A percentile compares a stretch with the other conserved stretches of the same genome.
These are phyloP conservation scores for Apoda limacodes DNA, from an alignment of 2,888 invertebrate species.

Conservation along the genomic window DNA sequence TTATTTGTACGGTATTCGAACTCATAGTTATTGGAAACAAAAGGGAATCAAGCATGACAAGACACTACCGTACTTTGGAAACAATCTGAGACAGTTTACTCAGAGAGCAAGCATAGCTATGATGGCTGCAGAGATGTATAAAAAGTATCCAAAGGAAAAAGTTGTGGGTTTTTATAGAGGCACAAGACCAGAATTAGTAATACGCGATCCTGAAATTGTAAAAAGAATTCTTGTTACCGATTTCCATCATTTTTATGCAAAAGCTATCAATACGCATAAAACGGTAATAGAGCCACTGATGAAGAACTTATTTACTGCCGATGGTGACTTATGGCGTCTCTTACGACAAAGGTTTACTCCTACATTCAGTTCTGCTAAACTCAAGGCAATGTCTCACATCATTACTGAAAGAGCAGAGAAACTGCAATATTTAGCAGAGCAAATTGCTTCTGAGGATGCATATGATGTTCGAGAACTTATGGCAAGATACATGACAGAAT, in stretches of 20 bases:
- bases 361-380: too few species aligned
- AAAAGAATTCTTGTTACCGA: slow-evolving; percentile 36
- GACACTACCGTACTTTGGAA: slow-evolving; percentile 36
- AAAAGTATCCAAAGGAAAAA: slow-evolving; percentile 35
- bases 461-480: too few species aligned
- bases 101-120: too few species aligned
- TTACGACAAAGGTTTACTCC: too few species aligned
- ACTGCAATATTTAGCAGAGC: too few species aligned
- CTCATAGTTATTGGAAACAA: slow-evolving; percentile 33
- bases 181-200: too few species aligned
- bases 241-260: slow-evolving; percentile 34
- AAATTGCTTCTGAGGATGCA: too few species aligned
- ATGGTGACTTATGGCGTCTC: slow-evolving; percentile 41
- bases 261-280: slow-evolving; percentile 30
- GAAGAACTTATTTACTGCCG: slow-evolving; percentile 38
- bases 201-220: too few species aligned
- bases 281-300: slow-evolving; percentile 36
- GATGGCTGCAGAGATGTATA: too few species aligned
- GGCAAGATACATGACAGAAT: slow-evolving; percentile 46
- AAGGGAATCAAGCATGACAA: slow-evolving; percentile 35
- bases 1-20: slow-evolving; percentile 33
- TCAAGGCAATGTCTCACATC: too few species aligned
- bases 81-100: slow-evolving; percentile 28
- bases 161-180: too few species aligned
- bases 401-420: too few species aligned